Evolutionary conservation across 2,888 invertebrate species (phyloP).

Genomic region (Protonemura montana): DNA sequence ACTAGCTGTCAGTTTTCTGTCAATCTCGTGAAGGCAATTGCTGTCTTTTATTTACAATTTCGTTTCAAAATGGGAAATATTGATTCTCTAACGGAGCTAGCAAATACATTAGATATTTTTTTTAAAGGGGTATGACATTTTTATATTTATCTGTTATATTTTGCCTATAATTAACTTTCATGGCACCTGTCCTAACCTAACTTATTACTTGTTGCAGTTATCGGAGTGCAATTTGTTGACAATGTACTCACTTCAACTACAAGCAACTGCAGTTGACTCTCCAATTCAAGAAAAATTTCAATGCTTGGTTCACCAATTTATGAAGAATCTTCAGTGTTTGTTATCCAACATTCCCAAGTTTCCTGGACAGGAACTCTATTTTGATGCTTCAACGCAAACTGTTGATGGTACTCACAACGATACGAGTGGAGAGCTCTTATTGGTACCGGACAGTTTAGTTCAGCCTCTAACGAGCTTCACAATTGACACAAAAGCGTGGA

Average conservation of each 20-base stretch:
- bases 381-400: conserved; percentile 42
- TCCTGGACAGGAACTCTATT: conserved; percentile 37
- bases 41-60: neutral
- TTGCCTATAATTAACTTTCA: too few relatives aligned
- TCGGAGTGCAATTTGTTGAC: conserved; percentile 49
- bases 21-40: too few relatives aligned
- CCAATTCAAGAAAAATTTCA: conserved; percentile 47
- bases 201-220: conserved; percentile 45
- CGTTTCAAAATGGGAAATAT: conserved; percentile 42
- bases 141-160: conserved; percentile 20
- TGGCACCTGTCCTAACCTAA: too few relatives aligned
- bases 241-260: conserved; percentile 50
- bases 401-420: neutral
- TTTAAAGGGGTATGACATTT: conserved; percentile 44
- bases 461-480: neutral
- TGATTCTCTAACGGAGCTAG: conserved; percentile 45
- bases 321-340: conserved; percentile 44
- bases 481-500: conserved; percentile 25
- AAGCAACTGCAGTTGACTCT: conserved; percentile 47
- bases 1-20: too few relatives aligned
- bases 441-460: neutral
- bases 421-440: neutral
- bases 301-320: conserved; percentile 45
- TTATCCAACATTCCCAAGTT: conserved; percentile 38
- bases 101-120: conserved; percentile 45